These are phyloP conservation scores for Drosophila subquinaria DNA, from an alignment of 2,888 invertebrate species.

Conservation along the genomic window DNA sequence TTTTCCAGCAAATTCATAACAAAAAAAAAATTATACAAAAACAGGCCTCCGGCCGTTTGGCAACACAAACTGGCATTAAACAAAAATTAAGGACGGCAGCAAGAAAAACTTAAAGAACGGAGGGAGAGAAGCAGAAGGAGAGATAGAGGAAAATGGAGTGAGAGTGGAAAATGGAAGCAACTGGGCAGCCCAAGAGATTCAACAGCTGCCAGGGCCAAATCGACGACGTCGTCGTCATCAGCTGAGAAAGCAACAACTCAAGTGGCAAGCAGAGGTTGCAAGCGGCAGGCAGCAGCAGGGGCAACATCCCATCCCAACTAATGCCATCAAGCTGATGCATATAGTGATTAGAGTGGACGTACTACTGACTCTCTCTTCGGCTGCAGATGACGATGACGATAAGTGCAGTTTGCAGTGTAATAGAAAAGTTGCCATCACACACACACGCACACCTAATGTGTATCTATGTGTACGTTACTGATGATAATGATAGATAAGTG, in stretches of 20 bases:
- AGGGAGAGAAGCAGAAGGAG: not conserved
- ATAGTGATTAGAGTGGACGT: constrained; percentile 80
- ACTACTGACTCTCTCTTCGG: constrained; percentile 59
- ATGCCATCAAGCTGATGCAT: constrained; percentile 81
- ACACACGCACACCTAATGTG: constrained; percentile 15
- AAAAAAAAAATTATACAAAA: constrained; percentile 59
- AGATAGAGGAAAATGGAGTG: not conserved
- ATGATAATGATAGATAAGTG: constrained; percentile 81
- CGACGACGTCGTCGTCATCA: constrained; percentile 51
- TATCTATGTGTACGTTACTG: constrained; percentile 54
- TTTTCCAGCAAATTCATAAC: constrained; percentile 78
- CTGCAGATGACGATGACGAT: constrained; percentile 74
- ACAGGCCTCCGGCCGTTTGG: constrained; percentile 68
- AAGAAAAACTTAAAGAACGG: constrained; percentile 22
- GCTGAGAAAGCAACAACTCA: constrained; percentile 68
- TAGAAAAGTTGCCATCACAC: constrained; percentile 71
- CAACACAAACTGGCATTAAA: constrained; percentile 60
- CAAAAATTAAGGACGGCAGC: constrained; percentile 60
- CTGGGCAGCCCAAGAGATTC: constrained; percentile 42
- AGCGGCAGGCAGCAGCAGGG: constrained; percentile 14
- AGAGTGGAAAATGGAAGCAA: constrained; percentile 4
- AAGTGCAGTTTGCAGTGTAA: constrained; percentile 77
- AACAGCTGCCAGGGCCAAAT: constrained; percentile 67
- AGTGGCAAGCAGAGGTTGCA: constrained; percentile 57
- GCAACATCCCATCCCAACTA: constrained; percentile 63